phyloP scores from a whole-genome alignment of 2,113 vertebrate genomes.

The Hipposideros armiger region DNA sequence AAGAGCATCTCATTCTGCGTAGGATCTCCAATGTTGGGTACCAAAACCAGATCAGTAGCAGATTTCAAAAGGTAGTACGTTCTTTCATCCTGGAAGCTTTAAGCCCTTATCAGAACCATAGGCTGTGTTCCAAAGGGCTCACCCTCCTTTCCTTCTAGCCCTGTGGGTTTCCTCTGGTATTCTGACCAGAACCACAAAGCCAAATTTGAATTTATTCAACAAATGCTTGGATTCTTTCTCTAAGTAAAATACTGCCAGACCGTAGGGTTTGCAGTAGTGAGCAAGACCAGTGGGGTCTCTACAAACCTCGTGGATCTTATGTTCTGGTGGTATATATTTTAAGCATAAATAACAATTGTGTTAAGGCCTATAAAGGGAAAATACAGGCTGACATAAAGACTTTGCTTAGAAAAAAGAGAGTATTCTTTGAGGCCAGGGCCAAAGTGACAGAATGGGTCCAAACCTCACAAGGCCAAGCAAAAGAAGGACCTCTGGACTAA shows the following conservation, averaged over 20 bases:
- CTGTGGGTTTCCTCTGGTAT: background rate
- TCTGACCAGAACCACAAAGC: background rate
- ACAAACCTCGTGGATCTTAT: background rate
- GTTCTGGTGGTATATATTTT: background rate
- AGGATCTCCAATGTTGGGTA: background rate
- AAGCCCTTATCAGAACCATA: background rate
- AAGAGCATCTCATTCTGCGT: background rate
- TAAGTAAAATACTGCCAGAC: constrained; percentile 9
- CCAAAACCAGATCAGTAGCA: background rate
- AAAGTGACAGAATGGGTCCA: background rate
- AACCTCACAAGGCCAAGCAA: background rate
- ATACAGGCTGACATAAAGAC: background rate
- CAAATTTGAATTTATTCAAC: constrained; percentile 11
- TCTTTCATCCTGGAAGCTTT: background rate
- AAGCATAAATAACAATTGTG: background rate
- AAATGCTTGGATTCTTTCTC: constrained; percentile 22
- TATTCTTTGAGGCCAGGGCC: background rate
- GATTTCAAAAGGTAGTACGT: background rate
- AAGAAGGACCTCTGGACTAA: background rate
- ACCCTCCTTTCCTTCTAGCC: background rate
- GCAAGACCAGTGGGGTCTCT: background rate
- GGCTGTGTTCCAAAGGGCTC: background rate
- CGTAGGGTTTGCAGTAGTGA: background rate
- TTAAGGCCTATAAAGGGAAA: background rate
- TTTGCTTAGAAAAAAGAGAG: background rate